These are phyloP conservation scores for Cheilosia vulpina DNA, from an alignment of 2,888 invertebrate species.

Conservation along the genomic window DNA sequence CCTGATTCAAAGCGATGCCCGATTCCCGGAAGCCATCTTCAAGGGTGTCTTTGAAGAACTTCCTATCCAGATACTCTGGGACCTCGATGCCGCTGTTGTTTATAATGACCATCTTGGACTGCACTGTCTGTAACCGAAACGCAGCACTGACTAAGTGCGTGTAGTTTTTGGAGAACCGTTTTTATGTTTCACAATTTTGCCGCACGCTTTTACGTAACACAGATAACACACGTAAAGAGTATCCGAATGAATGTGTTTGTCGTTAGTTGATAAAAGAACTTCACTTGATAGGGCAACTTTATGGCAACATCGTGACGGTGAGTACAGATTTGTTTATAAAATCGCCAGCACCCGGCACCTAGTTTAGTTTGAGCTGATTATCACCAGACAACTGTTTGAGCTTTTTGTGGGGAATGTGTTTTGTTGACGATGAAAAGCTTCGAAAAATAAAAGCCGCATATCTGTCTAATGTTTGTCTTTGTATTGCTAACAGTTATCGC, in stretches of 20 bases:
- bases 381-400: too few species aligned
- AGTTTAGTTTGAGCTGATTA: too few species aligned
- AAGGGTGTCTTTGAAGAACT: conserved; percentile 79
- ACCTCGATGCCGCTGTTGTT: conserved; percentile 30
- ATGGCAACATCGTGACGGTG: too few species aligned
- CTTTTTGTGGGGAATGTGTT: too few species aligned
- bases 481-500: too few species aligned
- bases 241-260: background rate
- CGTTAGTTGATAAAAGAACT: background rate
- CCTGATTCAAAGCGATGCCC: conserved; percentile 76
- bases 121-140: background rate
- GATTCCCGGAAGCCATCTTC: conserved; percentile 79
- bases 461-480: too few species aligned
- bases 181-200: background rate
- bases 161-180: background rate
- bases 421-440: too few species aligned
- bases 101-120: conserved; percentile 21
- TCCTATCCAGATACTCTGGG: conserved; percentile 78
- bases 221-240: conserved; percentile 1
- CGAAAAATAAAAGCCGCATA: too few species aligned
- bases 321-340: too few species aligned
- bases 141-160: conserved; percentile 17
- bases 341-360: too few species aligned
- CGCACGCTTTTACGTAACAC: background rate
- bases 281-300: conserved; percentile 1